Conservation (phyloP, 2,797 vertebrate species). For the Limnodromus scolopaceus region DNA sequence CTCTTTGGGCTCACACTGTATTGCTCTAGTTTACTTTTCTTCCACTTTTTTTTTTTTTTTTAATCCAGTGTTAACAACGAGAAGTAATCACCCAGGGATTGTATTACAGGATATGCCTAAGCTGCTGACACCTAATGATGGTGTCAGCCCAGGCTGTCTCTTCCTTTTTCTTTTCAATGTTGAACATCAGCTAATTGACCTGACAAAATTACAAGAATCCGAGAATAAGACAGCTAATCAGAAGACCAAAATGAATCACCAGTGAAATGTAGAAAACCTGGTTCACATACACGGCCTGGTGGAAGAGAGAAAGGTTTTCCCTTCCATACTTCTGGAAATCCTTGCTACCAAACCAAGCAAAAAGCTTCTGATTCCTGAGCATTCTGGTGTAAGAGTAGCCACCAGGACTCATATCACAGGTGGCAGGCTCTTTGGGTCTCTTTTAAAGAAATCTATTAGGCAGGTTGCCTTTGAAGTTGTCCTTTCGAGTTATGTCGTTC, state of each 20-base stretch:
- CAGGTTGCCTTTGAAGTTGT: constrained; percentile 81
- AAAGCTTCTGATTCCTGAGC: background rate
- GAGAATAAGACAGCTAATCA: constrained; percentile 88
- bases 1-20: background rate
- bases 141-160: constrained; percentile 49
- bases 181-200: constrained; percentile 84
- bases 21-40: constrained; percentile 30
- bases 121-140: constrained; percentile 68
- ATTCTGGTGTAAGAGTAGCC: background rate
- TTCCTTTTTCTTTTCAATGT: constrained; percentile 68
- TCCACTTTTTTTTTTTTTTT: background rate
- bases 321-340: background rate
- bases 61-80: background rate
- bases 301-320: constrained; percentile 16
- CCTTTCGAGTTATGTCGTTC: constrained; percentile 77
- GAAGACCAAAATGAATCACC: constrained; percentile 90
- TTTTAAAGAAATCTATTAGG: constrained; percentile 81
- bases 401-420: background rate
- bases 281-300: background rate
- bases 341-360: background rate
- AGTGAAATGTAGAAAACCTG: constrained; percentile 61
- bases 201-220: constrained; percentile 89
- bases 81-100: constrained; percentile 62
- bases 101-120: constrained; percentile 63
- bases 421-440: background rate